These are phyloP conservation scores for Leucosticte australis DNA, from an alignment of 2,113 vertebrate genomes.

Conservation along the genomic window DNA sequence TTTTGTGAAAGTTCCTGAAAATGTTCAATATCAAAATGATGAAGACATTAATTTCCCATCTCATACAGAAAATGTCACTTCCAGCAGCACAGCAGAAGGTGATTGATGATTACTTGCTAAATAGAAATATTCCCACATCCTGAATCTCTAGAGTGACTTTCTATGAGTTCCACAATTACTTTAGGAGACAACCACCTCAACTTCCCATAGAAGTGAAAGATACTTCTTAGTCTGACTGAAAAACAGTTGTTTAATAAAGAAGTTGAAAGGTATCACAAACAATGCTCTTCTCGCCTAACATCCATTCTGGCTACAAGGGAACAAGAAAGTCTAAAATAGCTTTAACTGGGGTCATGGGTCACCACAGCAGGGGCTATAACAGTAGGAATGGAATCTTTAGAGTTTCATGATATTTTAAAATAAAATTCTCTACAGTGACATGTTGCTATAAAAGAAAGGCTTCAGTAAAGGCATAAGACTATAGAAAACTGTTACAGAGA, in stretches of 20 bases:
- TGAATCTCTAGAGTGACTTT: background rate
- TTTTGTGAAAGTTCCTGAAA: background rate
- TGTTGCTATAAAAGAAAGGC: background rate
- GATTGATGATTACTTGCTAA: slow-evolving; percentile 9
- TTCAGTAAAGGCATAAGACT: background rate
- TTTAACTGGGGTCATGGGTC: background rate
- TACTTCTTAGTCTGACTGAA: background rate
- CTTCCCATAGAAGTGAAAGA: background rate
- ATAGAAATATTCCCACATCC: background rate
- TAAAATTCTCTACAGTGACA: background rate
- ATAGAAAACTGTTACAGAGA: background rate
- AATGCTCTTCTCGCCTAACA: background rate
- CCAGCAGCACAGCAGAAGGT: background rate
- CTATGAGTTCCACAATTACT: background rate
- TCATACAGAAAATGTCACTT: background rate
- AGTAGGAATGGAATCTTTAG: background rate
- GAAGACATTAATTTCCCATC: slow-evolving; percentile 10
- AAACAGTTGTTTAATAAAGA: background rate
- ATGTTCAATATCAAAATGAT: slow-evolving; percentile 5
- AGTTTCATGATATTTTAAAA: background rate
- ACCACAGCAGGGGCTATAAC: background rate
- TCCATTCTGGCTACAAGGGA: background rate
- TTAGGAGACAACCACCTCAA: background rate
- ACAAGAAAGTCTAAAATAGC: background rate
- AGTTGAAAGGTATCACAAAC: background rate